Base-by-base conservation (phyloP, 2,888 invertebrate genomes). In the Acleris holmiana region DNA sequence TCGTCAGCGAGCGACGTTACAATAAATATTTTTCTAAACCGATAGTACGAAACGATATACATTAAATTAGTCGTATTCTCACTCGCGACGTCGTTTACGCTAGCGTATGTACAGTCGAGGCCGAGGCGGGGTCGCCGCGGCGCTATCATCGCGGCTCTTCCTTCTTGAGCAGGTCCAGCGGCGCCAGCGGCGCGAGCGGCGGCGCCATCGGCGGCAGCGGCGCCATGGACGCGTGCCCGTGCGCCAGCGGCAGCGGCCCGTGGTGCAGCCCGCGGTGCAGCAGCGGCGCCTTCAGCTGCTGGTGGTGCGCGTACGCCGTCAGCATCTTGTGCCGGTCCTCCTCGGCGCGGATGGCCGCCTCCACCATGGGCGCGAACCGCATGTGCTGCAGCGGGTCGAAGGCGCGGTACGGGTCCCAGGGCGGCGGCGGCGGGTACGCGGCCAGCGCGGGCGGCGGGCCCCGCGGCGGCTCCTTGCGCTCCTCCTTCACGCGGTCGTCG, bases 301-400 rank as follows among this genome's bases (percentile, higher is more conserved):
- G 95, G 72, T 94, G 92, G 64, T 93, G 94, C 64, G 94, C 94
- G 86, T 96, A 96, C 69, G 95, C 94, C 72, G 94, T 94, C 79
- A 95, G 94, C 78, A 96, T 94, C 86, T 96, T 97, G 48, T 95
- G 96, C 67, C 96, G 94, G 83, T 97, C 96, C 76, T 97, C 96
- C 79, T 96, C 96, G 51, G 95, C 96, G 61, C 96, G 93, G 79
- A 95, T 94, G 19, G 96, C 96, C 15, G 95, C 96, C 75, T 96
- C 96, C 91, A 97, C 95, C 40, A 97, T 89, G 19, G 97, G 96
- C 82, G 96, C 96, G 83, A 96, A 96, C 61, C 96, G 94, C 83
- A 95, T 89, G 82, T 92, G 91, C 74, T 91, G 91, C 70, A 96
- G 93, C 47, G 96, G 95, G 80, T 96, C 96, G 84, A 96, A 96